These are phyloP conservation scores for Avahi laniger DNA, from an alignment of 2,797 vertebrate genomes.

Conservation along the genomic window DNA sequence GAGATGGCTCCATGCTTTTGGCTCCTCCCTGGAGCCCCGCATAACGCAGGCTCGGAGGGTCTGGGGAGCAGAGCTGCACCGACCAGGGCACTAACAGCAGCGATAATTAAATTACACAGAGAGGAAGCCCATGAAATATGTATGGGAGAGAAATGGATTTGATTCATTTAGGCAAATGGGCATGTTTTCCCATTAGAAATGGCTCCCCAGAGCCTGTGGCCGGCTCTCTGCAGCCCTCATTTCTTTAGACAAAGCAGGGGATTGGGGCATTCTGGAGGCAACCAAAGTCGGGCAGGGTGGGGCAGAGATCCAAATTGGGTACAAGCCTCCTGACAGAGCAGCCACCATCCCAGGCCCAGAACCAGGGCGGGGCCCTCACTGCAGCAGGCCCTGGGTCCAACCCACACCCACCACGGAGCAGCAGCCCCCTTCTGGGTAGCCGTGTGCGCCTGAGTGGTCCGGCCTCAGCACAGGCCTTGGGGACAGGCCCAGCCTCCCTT, in stretches of 20 bases:
- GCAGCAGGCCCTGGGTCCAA: too few species aligned
- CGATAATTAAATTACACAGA: conserved; percentile 75
- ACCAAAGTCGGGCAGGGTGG: neutral
- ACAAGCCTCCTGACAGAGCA: neutral
- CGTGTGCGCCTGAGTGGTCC: rapidly evolving
- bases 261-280: neutral
- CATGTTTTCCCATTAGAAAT: conserved; percentile 64
- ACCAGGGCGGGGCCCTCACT: neutral
- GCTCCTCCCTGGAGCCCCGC: neutral
- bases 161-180: conserved; percentile 73
- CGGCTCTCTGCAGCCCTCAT: neutral
- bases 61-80: neutral
- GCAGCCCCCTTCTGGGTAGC: too few species aligned
- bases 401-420: rapidly evolving
- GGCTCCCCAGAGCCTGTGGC: conserved; percentile 24
- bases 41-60: neutral
- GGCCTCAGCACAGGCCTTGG: neutral
- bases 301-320: neutral
- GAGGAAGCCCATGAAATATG: conserved; percentile 74
- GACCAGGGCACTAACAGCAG: conserved; percentile 49
- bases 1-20: conserved; percentile 11
- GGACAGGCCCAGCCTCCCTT: neutral
- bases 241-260: conserved; percentile 3
- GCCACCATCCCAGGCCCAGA: neutral
- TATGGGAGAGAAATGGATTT: conserved; percentile 69